Evolutionary conservation across 1,140 invertebrate species (phyloP).

Genomic region (Apis cerana): DNA sequence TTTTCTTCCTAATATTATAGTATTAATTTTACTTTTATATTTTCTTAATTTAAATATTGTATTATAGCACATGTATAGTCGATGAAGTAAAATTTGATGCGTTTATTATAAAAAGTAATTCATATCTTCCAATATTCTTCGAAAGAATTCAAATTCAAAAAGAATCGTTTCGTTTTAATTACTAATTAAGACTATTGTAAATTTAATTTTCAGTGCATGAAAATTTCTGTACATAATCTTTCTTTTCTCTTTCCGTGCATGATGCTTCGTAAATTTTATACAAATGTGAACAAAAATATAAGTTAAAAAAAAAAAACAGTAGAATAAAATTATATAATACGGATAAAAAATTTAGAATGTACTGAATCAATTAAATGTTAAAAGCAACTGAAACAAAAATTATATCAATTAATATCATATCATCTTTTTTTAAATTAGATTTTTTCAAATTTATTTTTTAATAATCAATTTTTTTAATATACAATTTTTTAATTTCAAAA

Average conservation of each 20-base stretch:
- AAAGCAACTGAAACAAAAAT: neutral
- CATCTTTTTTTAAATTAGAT: no score
- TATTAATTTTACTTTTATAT: neutral
- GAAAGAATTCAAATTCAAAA: neutral
- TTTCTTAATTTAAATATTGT: neutral
- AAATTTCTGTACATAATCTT: conserved; percentile 38
- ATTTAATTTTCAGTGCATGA: conserved; percentile 26
- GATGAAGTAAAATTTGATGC: neutral
- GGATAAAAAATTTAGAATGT: neutral
- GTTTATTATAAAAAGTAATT: neutral
- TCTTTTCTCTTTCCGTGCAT: conserved; percentile 30
- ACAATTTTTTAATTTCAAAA: no score
- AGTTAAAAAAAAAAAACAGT: neutral
- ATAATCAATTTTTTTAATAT: neutral
- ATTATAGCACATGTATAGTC: neutral
- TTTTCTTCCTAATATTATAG: neutral
- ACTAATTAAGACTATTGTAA: neutral
- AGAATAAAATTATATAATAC: neutral
- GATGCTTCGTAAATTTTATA: conserved; percentile 27
- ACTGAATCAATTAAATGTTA: neutral
- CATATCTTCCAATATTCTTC: neutral
- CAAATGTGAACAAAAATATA: neutral
- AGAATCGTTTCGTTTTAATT: neutral
- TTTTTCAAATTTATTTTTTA: neutral
- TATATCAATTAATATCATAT: no score